Evolutionary conservation across 2,113 vertebrate species (phyloP), one percentile per base, ranked within the genome.

Genomic region (Octodon degus): DNA sequence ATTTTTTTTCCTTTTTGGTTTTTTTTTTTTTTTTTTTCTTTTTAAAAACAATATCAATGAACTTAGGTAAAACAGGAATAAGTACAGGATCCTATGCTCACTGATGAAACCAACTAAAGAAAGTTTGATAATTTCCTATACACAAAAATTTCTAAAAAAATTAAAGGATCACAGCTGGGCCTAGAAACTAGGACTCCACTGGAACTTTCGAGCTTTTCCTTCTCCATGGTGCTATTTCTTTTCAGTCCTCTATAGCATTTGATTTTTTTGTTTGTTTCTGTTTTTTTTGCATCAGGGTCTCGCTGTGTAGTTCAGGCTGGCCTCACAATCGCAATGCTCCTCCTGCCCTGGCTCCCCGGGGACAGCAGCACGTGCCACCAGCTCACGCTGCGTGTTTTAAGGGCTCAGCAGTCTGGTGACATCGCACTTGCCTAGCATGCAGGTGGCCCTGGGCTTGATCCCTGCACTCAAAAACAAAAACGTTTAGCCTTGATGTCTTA

Each of bases 91-190:
- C 40, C 55, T 60, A 47, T 2, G 34, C 24, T 63, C 86, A 60
- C 25, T 83, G 76, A 90, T 83, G 76, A 90, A 96, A 74, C 4
- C 30, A 80, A n/a, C 5, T 86, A 50, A 83, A 62, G 62, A 94
- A 62, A 63, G 22, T 72, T 34, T 20, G 50, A 67, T 58, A 14
- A 60, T 72, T 84, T 82, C 55, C 62, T 67, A 74, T 84, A 89
- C 91, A 32, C 67, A 79, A 84, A 86, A 85, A 27, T 55, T 55
- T 34, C 86, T 76, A 22, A 55, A 83, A 90, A 62, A 14, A 79
- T 67, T 5, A 81, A 58, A 62, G 12, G 84, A 2, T 84, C 30
- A 43, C 7, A 30, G 24, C 86, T 22, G 50, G 30, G 30, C 55
- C n/a, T 30, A 50, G 37, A 67, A 3, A 7, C 0, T 4, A 37